Evolutionary conservation across 2,888 invertebrate species (phyloP).

Genomic region (Leptothorax acervorum): DNA sequence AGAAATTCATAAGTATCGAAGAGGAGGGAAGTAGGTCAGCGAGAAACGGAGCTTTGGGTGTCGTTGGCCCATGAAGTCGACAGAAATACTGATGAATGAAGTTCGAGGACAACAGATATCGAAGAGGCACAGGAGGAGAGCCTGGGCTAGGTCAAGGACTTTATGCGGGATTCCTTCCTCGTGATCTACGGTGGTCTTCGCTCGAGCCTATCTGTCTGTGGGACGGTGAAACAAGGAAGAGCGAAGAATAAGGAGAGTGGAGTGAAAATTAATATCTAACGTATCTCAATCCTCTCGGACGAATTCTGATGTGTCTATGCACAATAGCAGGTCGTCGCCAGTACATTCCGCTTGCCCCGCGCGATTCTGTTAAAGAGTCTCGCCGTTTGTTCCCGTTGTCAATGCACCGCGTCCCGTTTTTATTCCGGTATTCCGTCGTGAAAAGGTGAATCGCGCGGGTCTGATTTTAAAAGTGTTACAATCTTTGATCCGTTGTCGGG

Average conservation of each 20-base stretch:
- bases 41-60: slow-evolving; percentile 24
- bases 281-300: neutral
- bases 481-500: slow-evolving; percentile 40
- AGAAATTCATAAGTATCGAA: neutral
- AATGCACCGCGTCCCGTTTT: neutral
- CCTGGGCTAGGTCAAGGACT: slow-evolving; percentile 73
- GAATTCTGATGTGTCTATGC: slow-evolving; percentile 24
- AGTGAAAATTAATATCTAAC: neutral
- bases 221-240: slow-evolving; percentile 23
- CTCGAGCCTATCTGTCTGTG: slow-evolving; percentile 3
- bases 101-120: slow-evolving; percentile 65
- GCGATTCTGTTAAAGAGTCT: neutral
- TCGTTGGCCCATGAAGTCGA: slow-evolving; percentile 75
- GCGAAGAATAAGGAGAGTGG: slow-evolving; percentile 12
- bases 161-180: slow-evolving; percentile 66
- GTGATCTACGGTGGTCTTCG: slow-evolving; percentile 66
- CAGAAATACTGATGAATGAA: slow-evolving; percentile 72
- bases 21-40: slow-evolving; percentile 26
- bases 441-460: slow-evolving; percentile 63
- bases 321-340: neutral
- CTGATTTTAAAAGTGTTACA: slow-evolving; percentile 58
- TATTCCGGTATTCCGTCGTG: slow-evolving; percentile 48
- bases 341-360: neutral
- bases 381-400: neutral
- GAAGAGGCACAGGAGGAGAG: slow-evolving; percentile 64